These are phyloP conservation scores for Didymodactylos carnosus DNA, from an alignment of 2,888 invertebrate species.

Conservation along the genomic window DNA sequence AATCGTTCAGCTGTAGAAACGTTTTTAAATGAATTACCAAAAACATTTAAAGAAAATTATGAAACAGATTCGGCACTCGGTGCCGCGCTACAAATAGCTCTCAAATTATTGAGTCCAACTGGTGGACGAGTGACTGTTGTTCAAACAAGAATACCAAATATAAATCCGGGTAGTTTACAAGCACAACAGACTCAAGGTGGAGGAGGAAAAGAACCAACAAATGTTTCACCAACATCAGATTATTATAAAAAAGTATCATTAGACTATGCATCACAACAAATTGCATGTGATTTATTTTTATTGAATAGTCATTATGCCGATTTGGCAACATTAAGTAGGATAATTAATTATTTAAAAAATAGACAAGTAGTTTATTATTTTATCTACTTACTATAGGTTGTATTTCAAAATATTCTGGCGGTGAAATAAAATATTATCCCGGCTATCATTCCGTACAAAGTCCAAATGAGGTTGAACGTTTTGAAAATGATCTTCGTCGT, in stretches of 20 bases:
- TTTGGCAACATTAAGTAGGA: constrained; percentile 67
- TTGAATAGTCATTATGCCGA: constrained; percentile 80
- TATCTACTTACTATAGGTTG: constrained; percentile 40
- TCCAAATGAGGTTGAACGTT: constrained; percentile 45
- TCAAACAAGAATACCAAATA: constrained; percentile 55
- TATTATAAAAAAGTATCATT: constrained; percentile 86
- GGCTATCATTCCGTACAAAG: constrained; percentile 53
- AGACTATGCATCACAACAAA: constrained; percentile 73
- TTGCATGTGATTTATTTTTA: constrained; percentile 82
- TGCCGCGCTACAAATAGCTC: constrained; percentile 72
- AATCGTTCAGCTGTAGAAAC: constrained; percentile 44
- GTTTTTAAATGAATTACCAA: constrained; percentile 48
- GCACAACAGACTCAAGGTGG: constrained; percentile 70
- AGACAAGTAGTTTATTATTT: not conserved
- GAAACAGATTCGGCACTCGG: constrained; percentile 68
- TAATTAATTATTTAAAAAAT: not conserved
- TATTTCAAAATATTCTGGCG: constrained; percentile 80
- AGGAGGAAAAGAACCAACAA: constrained; percentile 51
- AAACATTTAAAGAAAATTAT: constrained; percentile 44
- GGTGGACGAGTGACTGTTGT: constrained; percentile 87
- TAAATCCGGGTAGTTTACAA: constrained; percentile 63
- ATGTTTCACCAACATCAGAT: constrained; percentile 64
- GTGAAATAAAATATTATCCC: constrained; percentile 74
- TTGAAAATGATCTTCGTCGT: constrained; percentile 56
- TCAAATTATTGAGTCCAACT: constrained; percentile 67